These are phyloP conservation scores for Lepisosteus oculatus DNA, from an alignment of 2,113 vertebrate genomes.

Conservation along the genomic window DNA sequence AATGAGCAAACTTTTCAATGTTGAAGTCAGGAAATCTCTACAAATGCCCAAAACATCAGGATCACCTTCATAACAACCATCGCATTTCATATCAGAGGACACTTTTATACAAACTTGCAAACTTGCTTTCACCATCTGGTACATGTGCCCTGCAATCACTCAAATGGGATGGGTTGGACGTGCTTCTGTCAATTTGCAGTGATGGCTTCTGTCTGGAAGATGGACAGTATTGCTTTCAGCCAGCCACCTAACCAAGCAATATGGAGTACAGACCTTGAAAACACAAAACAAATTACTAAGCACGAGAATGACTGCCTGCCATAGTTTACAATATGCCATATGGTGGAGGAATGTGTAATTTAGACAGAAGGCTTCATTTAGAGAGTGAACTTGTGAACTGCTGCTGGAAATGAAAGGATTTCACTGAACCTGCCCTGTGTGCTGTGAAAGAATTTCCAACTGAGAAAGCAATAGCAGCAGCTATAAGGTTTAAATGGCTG, in stretches of 20 bases:
- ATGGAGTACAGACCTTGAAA: not conserved
- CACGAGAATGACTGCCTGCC: not conserved
- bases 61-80: not conserved
- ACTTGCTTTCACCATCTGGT: not conserved
- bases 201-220: not conserved
- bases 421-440: not conserved
- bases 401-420: not conserved
- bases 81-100: not conserved
- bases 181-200: not conserved
- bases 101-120: not conserved
- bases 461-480: too few relatives aligned
- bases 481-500: too few relatives aligned
- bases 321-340: slow-evolving; percentile 1
- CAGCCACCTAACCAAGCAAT: not conserved
- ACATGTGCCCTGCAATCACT: not conserved
- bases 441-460: not conserved
- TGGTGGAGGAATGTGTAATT: not conserved
- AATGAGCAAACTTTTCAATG: not conserved
- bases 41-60: not conserved
- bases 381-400: not conserved
- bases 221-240: not conserved
- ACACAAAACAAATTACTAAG: not conserved
- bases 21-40: not conserved
- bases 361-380: not conserved
- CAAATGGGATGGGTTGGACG: not conserved